These are phyloP conservation scores for Drosophila pseudoobscura DNA, from an alignment of 1,140 invertebrate genomes.

Conservation along the genomic window DNA sequence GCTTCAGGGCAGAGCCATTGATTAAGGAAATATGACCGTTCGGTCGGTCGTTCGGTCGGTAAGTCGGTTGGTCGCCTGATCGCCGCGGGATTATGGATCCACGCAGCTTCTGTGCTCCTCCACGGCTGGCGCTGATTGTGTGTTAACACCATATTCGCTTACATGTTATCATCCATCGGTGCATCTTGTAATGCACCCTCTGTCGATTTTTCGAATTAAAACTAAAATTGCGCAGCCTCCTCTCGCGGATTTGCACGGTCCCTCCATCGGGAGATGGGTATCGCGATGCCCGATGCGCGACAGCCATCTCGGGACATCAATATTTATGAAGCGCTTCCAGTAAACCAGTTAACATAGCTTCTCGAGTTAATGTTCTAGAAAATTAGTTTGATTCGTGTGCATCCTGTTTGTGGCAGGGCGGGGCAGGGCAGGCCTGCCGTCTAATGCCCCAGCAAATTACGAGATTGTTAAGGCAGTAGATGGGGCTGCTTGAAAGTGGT, in stretches of 20 bases:
- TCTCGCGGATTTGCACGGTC: constrained; percentile 26
- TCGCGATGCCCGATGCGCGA: constrained; percentile 18
- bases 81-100: constrained; percentile 59
- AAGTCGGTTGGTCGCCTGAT: constrained; percentile 41
- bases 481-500: too few species aligned
- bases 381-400: constrained; percentile 35
- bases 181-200: constrained; percentile 66
- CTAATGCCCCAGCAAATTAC: too few species aligned
- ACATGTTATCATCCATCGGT: constrained; percentile 60
- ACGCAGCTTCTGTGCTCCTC: constrained; percentile 61
- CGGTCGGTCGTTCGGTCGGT: constrained; percentile 21
- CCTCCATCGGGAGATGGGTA: not conserved
- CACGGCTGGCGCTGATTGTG: constrained; percentile 60
- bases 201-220: constrained; percentile 73
- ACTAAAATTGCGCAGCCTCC: constrained; percentile 29
- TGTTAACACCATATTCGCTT: constrained; percentile 82
- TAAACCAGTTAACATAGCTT: constrained; percentile 38
- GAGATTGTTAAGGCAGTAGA: too few species aligned
- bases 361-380: constrained; percentile 26
- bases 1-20: constrained; percentile 45
- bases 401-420: not conserved
- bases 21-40: constrained; percentile 39
- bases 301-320: constrained; percentile 54
- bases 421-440: too few species aligned
- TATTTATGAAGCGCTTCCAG: constrained; percentile 60